A percentile compares a stretch with the other conserved stretches of the same genome.
These are phyloP conservation scores for Lutjanus campechanus DNA, from an alignment of 2,797 vertebrate genomes.

Conservation along the genomic window DNA sequence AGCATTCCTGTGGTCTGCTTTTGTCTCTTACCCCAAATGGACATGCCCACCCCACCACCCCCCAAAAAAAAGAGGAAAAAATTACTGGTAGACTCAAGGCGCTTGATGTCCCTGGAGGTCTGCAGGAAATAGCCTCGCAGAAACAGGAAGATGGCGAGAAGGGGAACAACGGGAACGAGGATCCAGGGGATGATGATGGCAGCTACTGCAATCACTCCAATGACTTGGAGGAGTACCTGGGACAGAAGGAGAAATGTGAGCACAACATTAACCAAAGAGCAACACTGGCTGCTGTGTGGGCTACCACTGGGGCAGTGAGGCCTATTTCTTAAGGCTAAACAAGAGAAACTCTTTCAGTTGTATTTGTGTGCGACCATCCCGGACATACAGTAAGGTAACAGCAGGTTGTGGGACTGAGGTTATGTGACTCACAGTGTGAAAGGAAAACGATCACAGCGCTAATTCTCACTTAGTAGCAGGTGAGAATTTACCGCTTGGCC, in stretches of 20 bases:
- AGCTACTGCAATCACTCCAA: constrained; percentile 89
- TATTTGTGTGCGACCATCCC: constrained; percentile 63
- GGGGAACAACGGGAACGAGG: constrained; percentile 87
- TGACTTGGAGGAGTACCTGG: constrained; percentile 90
- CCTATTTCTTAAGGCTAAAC: constrained; percentile 50
- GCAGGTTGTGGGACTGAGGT: constrained; percentile 75
- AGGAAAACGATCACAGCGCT: constrained; percentile 77
- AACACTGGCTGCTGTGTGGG: constrained; percentile 48
- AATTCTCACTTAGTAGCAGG: constrained; percentile 85
- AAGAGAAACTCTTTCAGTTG: constrained; percentile 69
- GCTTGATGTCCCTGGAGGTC: constrained; percentile 93
- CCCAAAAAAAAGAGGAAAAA: constrained; percentile 38
- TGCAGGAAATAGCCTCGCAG: constrained; percentile 89
- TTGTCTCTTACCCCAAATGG: constrained; percentile 75
- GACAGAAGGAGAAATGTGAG: constrained; percentile 40
- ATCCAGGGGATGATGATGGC: constrained; percentile 91
- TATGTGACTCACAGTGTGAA: constrained; percentile 80
- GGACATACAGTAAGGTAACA: constrained; percentile 69
- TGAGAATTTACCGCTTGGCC: constrained; percentile 84
- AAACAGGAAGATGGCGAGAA: constrained; percentile 88
- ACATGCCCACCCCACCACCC: constrained; percentile 57
- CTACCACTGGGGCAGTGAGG: constrained; percentile 41
- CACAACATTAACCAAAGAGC: constrained; percentile 37
- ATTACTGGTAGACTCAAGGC: constrained; percentile 91
- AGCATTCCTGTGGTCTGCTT: constrained; percentile 81